Base-by-base conservation (phyloP, 2,797 vertebrate species). In the Mus spretus region DNA sequence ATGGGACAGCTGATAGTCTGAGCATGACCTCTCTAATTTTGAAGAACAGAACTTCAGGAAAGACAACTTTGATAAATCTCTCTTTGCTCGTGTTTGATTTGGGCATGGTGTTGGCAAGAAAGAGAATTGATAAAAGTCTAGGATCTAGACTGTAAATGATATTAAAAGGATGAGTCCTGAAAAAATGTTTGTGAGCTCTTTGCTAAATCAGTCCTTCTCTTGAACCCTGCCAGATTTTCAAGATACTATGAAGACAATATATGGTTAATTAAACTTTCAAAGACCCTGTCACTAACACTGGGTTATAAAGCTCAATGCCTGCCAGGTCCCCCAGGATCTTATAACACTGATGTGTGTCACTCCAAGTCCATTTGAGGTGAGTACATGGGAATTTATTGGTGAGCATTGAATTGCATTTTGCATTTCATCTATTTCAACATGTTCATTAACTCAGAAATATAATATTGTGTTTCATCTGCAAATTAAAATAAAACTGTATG, bases 181-280 rank as follows among this genome's bases (percentile, higher is more conserved):
- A 47, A 47, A 91, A 90, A 80, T 55, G 2, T 57, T 63, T 24
- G n/a, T 74, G 24, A 96, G 26, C 28, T 82, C 65, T 90, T 84
- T 34, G 28, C 37, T 61, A 28, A 93, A 13, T 84, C 11, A 75
- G 22, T 6, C 12, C 34, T 94, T 67, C 3, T 74, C 17, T 74
- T 19, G 7, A 7, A 88, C n/a, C 20, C 93, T 90, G 19, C 28
- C 11, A 70, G 24, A 82, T 82, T 86, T 40, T 34, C n/a, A 82
- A 50, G n/a, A 50, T 57, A 61, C 8, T 37, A 3, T 55, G 37
- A 44, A 75, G 63, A 74, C 9, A 61, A 19, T 50, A 44, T 1
- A 6, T 59, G 12, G 34, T 89, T 70, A 84, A 3, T 70, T 55
- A 94, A 89, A 89, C 9, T 40, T 14, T 8, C 15, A 14, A 57